A percentile compares a stretch with the other conserved stretches of the same genome.
Evolutionary conservation across 2,797 vertebrate species (phyloP).

Genomic region (Sardinella longiceps): DNA sequence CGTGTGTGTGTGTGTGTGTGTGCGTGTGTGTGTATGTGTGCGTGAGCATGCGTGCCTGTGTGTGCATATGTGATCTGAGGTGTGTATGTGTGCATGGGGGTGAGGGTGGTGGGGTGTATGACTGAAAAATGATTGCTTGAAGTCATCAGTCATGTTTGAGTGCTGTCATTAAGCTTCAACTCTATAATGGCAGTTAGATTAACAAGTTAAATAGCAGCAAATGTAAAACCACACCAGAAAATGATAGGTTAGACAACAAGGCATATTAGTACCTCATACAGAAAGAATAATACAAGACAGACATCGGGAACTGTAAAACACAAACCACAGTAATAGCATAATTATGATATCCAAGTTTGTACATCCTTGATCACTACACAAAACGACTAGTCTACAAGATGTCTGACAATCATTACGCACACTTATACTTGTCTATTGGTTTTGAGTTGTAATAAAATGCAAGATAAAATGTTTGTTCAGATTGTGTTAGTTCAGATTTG

Average conservation of each 20-base stretch:
- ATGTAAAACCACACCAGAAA: constrained; percentile 23
- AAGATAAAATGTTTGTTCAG: too few species aligned
- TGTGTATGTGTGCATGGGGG: constrained; percentile 37
- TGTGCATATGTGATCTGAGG: not conserved
- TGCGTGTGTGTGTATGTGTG: not conserved
- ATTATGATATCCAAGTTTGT: constrained; percentile 22
- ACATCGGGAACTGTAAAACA: constrained; percentile 21
- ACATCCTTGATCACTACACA: not conserved
- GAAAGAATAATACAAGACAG: constrained; percentile 20
- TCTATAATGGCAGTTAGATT: constrained; percentile 13
- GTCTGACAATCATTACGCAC: constrained; percentile 1
- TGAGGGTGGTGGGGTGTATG: not conserved
- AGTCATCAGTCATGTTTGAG: not conserved
- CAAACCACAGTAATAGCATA: constrained; percentile 16
- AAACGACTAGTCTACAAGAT: constrained; percentile 8
- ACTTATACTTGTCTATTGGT: not conserved
- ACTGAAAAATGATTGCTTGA: not conserved
- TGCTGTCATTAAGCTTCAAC: constrained; percentile 24
- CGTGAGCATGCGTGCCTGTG: not conserved
- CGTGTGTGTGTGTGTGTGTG: not conserved
- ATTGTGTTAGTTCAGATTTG: too few species aligned
- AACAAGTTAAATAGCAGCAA: constrained; percentile 28
- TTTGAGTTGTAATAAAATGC: not conserved
- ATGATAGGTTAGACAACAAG: constrained; percentile 24
- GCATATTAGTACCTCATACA: constrained; percentile 20